phyloP scores from a whole-genome alignment of 2,113 vertebrate genomes.

The Mormyrus lacerda region DNA sequence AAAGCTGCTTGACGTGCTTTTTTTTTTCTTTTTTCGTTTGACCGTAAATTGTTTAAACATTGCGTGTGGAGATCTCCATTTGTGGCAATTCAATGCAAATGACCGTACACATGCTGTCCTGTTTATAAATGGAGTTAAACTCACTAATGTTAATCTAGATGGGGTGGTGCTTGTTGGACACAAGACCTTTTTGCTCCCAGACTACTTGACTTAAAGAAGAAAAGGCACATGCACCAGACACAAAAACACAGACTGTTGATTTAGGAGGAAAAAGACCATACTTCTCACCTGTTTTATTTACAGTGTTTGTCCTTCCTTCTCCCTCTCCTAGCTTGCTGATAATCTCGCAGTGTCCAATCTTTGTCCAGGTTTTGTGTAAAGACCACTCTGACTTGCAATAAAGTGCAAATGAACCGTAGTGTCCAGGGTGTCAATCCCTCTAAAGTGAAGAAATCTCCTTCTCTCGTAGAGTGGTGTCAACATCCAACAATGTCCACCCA shows the following conservation, averaged over 20 bases:
- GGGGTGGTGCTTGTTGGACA: background rate
- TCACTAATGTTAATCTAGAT: background rate
- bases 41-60: background rate
- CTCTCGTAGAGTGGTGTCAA: background rate
- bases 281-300: constrained; percentile 2
- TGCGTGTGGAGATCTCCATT: background rate
- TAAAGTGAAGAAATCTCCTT: background rate
- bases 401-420: constrained; percentile 10
- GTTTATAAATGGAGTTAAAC: background rate
- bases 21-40: background rate
- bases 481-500: constrained; percentile 14
- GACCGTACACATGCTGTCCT: background rate
- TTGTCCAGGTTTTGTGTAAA: constrained; percentile 8
- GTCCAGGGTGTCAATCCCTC: constrained; percentile 7
- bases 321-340: background rate
- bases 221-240: background rate
- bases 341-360: background rate
- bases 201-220: background rate
- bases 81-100: background rate
- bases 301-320: background rate
- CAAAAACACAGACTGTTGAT: background rate
- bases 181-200: background rate
- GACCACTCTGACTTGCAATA: constrained; percentile 11
- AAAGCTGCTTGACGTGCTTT: background rate
- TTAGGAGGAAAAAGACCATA: background rate